These are phyloP conservation scores for Onychomys torridus DNA, from an alignment of 2,797 vertebrate genomes.

Conservation along the genomic window DNA sequence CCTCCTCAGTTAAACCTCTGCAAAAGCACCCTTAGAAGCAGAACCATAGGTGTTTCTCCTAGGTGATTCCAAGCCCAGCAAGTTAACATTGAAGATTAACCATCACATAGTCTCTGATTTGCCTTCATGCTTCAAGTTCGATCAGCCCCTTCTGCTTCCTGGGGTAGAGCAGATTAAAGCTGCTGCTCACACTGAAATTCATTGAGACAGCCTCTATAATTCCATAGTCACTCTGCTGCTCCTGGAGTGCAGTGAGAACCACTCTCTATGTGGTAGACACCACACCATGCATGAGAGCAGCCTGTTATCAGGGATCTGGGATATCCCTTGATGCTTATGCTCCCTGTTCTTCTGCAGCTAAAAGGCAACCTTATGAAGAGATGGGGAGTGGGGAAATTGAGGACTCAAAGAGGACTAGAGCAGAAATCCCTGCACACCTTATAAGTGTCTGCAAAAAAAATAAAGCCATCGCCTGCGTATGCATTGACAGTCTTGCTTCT, in stretches of 20 bases:
- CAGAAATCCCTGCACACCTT: neutral
- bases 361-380: neutral
- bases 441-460: neutral
- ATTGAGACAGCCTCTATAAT: neutral
- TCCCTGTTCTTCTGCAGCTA: neutral
- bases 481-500: neutral
- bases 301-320: fast-evolving
- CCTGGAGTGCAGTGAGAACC: neutral
- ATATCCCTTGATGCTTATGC: neutral
- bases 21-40: neutral
- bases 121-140: neutral
- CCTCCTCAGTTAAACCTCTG: neutral
- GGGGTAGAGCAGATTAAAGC: neutral
- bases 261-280: neutral
- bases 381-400: neutral
- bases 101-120: neutral
- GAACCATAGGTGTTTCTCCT: neutral
- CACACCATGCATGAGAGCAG: fast-evolving
- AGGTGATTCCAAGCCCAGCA: neutral
- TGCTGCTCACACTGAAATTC: neutral
- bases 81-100: neutral
- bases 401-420: neutral
- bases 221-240: neutral
- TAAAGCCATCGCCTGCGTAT: neutral
- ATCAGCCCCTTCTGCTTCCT: neutral